Base-by-base conservation (phyloP, 1,140 invertebrate genomes). In the Diorhabda elongata region DNA sequence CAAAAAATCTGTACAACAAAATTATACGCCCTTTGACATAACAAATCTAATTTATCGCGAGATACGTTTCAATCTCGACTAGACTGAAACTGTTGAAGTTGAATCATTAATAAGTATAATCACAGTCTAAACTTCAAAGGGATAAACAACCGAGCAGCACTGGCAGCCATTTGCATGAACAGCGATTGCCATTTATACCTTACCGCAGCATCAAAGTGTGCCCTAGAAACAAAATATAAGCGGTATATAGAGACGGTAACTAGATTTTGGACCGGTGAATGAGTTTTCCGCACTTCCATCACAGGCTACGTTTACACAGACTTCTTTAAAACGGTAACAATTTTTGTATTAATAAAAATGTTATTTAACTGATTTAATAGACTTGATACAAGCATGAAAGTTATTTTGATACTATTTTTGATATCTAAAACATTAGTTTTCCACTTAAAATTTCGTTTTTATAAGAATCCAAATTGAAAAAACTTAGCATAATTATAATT, bases 161-260 rank as follows among this genome's bases (percentile, higher is more conserved):
- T 69, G 69, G 74, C 71, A 71, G 74, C 74, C 74, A 75, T 75
- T 75, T 75, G 71, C 74, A 75, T 75, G 74, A 70, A 71, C 69
- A 75, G 74, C 74, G 74, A 71, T 71, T 73, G 74, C 74, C 74
- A 75, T 75, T 26, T 75, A 73, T 71, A 75, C 74, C 71, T 73
- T 69, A 70, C 64, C 52, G 44, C 64, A 65, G 45, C 66, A 75
- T 75, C 74, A 75, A 75, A 75, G 74, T 66, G 66, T 71, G 69
- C 69, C 74, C 74, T 67, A 67, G 64, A 57, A 75, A 73, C 73
- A 71, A 74, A 72, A 73, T 66, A 69, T 58, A 63, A 65, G 69
- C 63, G 61, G 65, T 67, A 61, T 73, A 71, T 66, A 69, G 64
- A 64, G 68, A 58, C 58, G 63, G 47, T 75, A 75, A 75, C 70